Base-by-base conservation (phyloP, 2,888 invertebrate species). In the Gnatocerus cornutus region DNA sequence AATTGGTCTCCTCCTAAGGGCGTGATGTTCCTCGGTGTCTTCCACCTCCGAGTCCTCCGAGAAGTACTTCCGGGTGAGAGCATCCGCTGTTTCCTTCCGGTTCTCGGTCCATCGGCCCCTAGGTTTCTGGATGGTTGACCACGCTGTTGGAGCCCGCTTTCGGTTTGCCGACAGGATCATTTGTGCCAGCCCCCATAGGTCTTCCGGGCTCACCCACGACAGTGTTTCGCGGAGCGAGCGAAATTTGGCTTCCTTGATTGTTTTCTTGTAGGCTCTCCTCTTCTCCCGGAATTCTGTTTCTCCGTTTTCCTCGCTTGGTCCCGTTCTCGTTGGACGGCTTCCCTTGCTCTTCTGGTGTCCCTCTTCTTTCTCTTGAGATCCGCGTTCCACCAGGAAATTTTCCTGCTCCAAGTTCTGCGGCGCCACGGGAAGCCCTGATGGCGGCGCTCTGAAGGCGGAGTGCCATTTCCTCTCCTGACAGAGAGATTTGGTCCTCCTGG, bases 51-150 rank as follows among this genome's bases (percentile, higher is more conserved):
- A 29, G 53, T 75, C 72, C 6, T 21, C 37, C 3, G 72, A 68
- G 45, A 75, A 75, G 45, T 74, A 75, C 46, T 72, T 64, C 12
- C 45, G 30, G 9, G 71, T 29, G 3, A 73, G 56, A 3, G 59
- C 30, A 14, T 21, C 37, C 7, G 67, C 55, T 1, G 61, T 72
- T 7, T 73, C 69, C 0, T 64, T 39, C 16, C 55, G 13, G 29
- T 39, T 48, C 8, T 37, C 46, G 1, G 71, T 69, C 27, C 53
- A 71, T 0, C 5, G 56, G 9, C 74, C 72, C 3, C 4, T 7
- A 7, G 9, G 9, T n/a, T 33, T n/a, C 10, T 46, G 30, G 5
- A 14, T 33, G 7, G 46, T 48, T 12, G 13, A 30, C 61, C 41
- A 33, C 46, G 12, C 12, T 9, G 58, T 39, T 16, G 37, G 1